Evolutionary conservation across 2,113 vertebrate genomes (phyloP).

Genomic region (Otis tarda): DNA sequence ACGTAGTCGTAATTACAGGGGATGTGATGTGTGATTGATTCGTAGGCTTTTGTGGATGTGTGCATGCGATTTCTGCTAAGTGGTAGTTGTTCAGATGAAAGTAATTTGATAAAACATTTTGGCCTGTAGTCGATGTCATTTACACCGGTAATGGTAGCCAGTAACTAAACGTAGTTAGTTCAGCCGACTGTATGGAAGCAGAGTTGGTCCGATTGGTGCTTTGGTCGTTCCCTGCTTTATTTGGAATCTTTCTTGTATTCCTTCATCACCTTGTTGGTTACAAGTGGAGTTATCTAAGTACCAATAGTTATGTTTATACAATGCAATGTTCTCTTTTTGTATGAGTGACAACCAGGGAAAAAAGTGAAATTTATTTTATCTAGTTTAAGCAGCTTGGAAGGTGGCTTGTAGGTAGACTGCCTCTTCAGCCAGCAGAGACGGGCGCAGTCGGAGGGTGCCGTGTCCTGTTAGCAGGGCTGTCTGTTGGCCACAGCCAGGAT

Average conservation of each 20-base stretch:
- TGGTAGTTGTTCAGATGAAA: slow-evolving; percentile 43
- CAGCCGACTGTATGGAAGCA: not conserved
- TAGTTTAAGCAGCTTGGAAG: not conserved
- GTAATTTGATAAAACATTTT: slow-evolving; percentile 41
- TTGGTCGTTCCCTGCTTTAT: not conserved
- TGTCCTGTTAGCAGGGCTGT: not conserved
- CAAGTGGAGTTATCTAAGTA: not conserved
- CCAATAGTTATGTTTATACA: not conserved
- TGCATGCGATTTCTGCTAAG: not conserved
- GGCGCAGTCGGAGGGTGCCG: accelerated
- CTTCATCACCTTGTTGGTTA: not conserved
- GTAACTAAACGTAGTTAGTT: not conserved
- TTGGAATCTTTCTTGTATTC: not conserved
- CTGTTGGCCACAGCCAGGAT: not conserved
- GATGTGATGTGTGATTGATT: not conserved
- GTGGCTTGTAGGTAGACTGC: not conserved
- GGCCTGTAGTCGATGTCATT: not conserved
- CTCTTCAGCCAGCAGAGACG: not conserved
- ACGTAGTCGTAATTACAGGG: not conserved
- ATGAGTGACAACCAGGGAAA: not conserved
- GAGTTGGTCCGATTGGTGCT: not conserved
- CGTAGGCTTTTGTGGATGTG: not conserved
- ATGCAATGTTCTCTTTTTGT: not conserved
- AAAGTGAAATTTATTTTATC: not conserved
- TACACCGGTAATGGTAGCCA: not conserved